phyloP scores from a whole-genome alignment of 2,888 invertebrate genomes.

The Troides helena region DNA sequence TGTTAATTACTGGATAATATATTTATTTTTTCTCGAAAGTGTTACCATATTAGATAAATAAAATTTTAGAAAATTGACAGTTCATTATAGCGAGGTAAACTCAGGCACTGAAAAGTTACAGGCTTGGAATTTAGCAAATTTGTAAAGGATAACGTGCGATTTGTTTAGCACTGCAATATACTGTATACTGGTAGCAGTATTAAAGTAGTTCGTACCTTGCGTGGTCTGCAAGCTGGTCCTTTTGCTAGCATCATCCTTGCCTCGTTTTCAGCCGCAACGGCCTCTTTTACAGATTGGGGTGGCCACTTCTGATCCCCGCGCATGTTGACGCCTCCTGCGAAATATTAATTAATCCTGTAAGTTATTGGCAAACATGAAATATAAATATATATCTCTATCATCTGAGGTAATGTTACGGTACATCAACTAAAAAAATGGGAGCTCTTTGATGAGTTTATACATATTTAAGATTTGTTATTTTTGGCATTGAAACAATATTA shows the following conservation, averaged over 20 bases:
- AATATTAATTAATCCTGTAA: background rate
- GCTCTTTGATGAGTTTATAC: too few species aligned
- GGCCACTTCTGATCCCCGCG: constrained; percentile 95
- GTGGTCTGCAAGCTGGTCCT: constrained; percentile 88
- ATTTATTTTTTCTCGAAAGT: background rate
- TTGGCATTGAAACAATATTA: too few species aligned
- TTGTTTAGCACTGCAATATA: constrained; percentile 8
- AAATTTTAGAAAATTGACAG: too few species aligned
- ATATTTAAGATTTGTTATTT: too few species aligned
- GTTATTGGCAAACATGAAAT: too few species aligned
- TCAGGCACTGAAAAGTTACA: background rate
- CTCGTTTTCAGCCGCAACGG: constrained; percentile 86
- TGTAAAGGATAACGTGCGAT: background rate
- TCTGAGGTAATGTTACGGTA: too few species aligned
- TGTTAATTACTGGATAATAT: background rate
- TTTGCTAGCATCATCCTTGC: constrained; percentile 85
- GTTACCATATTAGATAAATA: too few species aligned
- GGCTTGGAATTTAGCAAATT: background rate
- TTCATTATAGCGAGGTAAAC: too few species aligned
- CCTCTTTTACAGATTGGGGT: constrained; percentile 87
- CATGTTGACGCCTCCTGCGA: constrained; percentile 88
- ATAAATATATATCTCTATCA: too few species aligned
- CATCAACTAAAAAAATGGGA: too few species aligned
- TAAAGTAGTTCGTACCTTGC: constrained; percentile 62
- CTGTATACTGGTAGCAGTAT: background rate